Conservation (phyloP, 37 sponge, comb jelly and placozoan genomes). For the Geodia barretti region DNA sequence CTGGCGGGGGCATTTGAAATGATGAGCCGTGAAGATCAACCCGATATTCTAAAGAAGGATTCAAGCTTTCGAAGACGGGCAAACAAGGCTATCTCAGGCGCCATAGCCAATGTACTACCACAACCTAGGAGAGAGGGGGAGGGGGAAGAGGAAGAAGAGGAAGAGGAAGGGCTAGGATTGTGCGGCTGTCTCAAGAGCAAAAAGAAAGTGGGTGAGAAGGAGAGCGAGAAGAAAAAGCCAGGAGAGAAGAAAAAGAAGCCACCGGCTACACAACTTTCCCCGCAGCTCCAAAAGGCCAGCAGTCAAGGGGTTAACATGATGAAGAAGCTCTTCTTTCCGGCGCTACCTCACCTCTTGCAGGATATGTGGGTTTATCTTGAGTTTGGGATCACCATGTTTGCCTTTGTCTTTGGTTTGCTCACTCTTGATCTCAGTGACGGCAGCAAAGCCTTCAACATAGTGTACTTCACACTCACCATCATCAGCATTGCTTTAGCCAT, state of each 20-base stretch:
- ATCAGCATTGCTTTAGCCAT: background rate
- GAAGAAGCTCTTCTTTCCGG: background rate
- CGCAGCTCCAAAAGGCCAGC: background rate
- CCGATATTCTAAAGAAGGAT: background rate
- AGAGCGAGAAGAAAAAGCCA: background rate
- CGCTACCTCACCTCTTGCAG: background rate
- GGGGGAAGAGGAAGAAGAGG: background rate
- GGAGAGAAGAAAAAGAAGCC: background rate
- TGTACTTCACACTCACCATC: background rate
- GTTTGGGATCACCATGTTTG: conserved; percentile 22
- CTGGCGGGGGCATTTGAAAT: background rate
- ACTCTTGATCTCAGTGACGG: background rate
- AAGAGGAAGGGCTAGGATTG: background rate
- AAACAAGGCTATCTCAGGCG: background rate
- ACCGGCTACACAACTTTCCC: background rate
- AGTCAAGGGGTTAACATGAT: background rate
- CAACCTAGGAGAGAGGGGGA: background rate
- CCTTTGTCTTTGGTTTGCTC: conserved; percentile 21
- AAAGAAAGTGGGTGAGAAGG: background rate
- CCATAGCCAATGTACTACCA: background rate
- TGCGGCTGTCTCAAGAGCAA: background rate
- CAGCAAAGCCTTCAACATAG: conserved; percentile 17
- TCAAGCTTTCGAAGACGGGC: background rate
- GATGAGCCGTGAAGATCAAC: background rate
- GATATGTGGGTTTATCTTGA: conserved; percentile 50